These are phyloP conservation scores for Picathartes gymnocephalus DNA, from an alignment of 2,113 vertebrate species.

Conservation along the genomic window DNA sequence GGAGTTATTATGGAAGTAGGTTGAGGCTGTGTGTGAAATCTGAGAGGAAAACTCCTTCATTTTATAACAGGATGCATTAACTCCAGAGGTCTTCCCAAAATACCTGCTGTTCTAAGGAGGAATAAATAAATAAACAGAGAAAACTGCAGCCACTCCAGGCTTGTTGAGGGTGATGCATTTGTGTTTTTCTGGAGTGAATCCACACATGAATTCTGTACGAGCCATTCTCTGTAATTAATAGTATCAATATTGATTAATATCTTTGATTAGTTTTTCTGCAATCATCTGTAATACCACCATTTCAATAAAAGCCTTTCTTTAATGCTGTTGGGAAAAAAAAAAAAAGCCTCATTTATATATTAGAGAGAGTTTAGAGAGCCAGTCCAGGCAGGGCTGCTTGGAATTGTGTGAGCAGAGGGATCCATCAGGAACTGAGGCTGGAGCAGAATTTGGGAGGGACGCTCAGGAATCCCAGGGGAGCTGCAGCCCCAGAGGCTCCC, in stretches of 20 bases:
- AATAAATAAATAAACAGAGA: background rate
- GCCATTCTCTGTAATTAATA: background rate
- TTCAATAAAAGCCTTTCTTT: background rate
- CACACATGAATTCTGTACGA: rapidly evolving
- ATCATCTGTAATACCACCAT: background rate
- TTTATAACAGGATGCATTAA: background rate
- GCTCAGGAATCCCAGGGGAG: background rate
- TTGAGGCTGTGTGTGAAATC: background rate
- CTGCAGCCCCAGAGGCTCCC: background rate
- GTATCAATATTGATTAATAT: background rate
- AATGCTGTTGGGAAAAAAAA: background rate
- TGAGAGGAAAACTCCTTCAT: background rate
- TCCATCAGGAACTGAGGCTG: background rate
- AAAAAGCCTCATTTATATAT: rapidly evolving
- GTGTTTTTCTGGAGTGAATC: no score
- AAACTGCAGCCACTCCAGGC: background rate
- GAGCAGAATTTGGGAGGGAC: background rate
- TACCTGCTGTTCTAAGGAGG: background rate
- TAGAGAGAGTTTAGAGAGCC: background rate
- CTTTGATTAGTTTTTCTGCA: background rate
- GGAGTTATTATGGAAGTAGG: background rate
- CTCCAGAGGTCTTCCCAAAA: background rate
- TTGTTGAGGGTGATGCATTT: background rate
- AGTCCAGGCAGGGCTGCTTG: background rate
- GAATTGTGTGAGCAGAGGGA: background rate